Conservation (phyloP, 2,113 vertebrate species). For the Psephotus haematonotus region DNA sequence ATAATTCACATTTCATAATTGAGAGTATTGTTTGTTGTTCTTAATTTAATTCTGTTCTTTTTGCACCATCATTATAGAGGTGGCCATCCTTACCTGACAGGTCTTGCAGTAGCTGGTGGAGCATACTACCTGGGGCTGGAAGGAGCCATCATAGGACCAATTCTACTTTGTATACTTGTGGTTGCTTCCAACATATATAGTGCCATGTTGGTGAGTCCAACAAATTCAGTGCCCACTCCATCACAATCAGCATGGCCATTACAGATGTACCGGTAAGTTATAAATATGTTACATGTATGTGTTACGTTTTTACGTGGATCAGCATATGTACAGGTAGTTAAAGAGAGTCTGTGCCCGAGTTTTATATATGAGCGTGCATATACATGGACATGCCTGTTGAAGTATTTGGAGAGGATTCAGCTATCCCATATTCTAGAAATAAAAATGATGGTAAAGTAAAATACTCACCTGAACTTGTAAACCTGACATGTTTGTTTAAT, state of each 20-base stretch:
- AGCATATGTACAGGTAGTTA: rapidly evolving
- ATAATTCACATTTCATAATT: neutral
- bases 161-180: slow-evolving; percentile 96
- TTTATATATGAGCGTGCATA: neutral
- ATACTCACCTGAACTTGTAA: neutral
- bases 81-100: slow-evolving; percentile 96
- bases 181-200: slow-evolving; percentile 98
- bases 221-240: slow-evolving; percentile 84
- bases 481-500: neutral
- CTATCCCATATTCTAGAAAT: neutral
- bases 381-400: neutral
- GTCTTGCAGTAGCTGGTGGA: slow-evolving; percentile 93
- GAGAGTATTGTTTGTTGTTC: neutral
- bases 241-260: slow-evolving; percentile 82
- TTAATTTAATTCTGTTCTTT: neutral
- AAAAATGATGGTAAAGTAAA: neutral
- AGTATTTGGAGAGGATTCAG: neutral
- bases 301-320: neutral
- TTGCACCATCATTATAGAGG: slow-evolving; percentile 77
- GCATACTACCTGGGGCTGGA: slow-evolving; percentile 96
- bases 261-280: slow-evolving; percentile 81
- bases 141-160: slow-evolving; percentile 97
- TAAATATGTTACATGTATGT: neutral
- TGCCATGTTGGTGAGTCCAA: slow-evolving; percentile 96
- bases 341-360: neutral